Evolutionary conservation across 2,888 invertebrate genomes (phyloP).

Genomic region (Antheraea yamamai): DNA sequence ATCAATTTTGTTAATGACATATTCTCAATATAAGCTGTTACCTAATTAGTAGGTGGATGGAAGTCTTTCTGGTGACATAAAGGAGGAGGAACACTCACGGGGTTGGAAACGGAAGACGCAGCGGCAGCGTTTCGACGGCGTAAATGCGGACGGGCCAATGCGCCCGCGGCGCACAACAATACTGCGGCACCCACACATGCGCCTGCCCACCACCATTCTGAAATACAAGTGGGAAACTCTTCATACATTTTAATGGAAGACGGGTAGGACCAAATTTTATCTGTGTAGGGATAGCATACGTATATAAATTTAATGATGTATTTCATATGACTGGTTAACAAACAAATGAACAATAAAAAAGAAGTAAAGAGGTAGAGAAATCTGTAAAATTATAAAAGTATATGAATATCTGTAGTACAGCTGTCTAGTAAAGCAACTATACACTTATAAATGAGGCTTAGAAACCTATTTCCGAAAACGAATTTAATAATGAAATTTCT

Average conservation of each 20-base stretch:
- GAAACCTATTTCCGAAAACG: too few species aligned
- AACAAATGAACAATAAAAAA: too few species aligned
- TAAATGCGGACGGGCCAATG: conserved; percentile 74
- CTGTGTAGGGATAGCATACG: too few species aligned
- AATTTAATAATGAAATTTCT: neutral
- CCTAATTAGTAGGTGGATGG: neutral
- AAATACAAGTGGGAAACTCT: conserved; percentile 36
- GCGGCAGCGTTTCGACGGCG: conserved; percentile 66
- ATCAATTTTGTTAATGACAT: neutral
- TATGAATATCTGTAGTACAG: too few species aligned
- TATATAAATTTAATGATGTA: too few species aligned
- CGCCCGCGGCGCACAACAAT: conserved; percentile 74
- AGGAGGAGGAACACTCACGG: conserved; percentile 61
- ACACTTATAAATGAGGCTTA: neutral
- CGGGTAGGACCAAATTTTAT: neutral
- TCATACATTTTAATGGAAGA: conserved; percentile 17
- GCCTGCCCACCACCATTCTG: conserved; percentile 81
- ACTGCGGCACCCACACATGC: conserved; percentile 75
- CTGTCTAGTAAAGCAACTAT: too few species aligned
- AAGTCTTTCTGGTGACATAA: neutral
- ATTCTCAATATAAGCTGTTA: neutral
- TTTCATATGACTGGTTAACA: too few species aligned
- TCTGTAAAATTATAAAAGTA: too few species aligned
- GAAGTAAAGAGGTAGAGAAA: too few species aligned
- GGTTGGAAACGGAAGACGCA: conserved; percentile 65